These are phyloP conservation scores for Anhinga rufa DNA, from an alignment of 2,113 vertebrate species.

Conservation along the genomic window DNA sequence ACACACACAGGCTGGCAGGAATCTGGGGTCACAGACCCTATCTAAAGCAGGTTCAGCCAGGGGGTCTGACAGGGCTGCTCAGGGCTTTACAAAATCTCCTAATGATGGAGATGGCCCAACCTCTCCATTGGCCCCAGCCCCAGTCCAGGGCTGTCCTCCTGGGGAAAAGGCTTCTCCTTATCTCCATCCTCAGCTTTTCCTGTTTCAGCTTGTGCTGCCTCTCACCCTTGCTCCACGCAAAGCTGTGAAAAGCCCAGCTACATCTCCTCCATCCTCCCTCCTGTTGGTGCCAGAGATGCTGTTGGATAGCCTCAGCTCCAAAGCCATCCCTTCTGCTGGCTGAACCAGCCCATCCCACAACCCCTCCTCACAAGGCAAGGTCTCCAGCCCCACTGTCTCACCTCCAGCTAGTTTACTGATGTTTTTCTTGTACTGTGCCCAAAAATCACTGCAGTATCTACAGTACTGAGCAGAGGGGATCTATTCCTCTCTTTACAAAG, in stretches of 20 bases:
- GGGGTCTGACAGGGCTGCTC: background rate
- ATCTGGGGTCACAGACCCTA: background rate
- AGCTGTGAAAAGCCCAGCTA: background rate
- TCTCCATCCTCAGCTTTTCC: background rate
- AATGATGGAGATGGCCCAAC: background rate
- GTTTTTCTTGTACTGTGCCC: background rate
- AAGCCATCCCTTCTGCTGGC: background rate
- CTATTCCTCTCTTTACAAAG: background rate
- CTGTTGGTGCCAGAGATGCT: background rate
- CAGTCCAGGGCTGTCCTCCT: background rate
- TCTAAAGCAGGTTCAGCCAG: background rate
- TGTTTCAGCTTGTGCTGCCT: background rate
- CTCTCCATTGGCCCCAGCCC: too few relatives aligned
- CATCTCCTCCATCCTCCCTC: background rate
- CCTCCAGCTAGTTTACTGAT: background rate
- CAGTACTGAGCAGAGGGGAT: background rate
- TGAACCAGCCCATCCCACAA: background rate
- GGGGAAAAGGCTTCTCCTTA: background rate
- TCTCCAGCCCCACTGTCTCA: background rate
- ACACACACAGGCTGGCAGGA: background rate
- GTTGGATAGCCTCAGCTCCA: background rate
- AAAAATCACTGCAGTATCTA: background rate
- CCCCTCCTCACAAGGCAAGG: background rate
- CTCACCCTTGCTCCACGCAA: fast-evolving
- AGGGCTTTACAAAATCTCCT: background rate